Conservation (phyloP, 2,888 invertebrate species). For the Sepioteuthis lessoniana region DNA sequence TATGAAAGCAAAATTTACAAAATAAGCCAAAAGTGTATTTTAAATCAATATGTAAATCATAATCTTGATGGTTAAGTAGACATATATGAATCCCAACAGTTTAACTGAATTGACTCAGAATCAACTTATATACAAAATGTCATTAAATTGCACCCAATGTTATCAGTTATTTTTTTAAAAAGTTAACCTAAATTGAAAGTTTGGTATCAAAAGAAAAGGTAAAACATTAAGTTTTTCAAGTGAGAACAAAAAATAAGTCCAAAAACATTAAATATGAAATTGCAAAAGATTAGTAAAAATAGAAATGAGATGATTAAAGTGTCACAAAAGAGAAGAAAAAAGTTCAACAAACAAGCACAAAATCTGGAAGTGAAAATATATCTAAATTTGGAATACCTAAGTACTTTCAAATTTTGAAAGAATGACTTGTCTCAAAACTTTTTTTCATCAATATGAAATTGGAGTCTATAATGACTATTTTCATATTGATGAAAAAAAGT, state of each 20-base stretch:
- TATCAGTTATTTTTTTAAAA: too few species aligned
- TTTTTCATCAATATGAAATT: too few species aligned
- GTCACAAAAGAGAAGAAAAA: neutral
- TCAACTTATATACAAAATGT: neutral
- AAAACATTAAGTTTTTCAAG: neutral
- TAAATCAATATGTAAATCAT: too few species aligned
- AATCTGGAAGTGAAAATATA: too few species aligned
- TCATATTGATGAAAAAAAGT: too few species aligned
- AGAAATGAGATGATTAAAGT: neutral
- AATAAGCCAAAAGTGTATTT: neutral
- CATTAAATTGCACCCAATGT: neutral
- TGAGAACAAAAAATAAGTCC: neutral
- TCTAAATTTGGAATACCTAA: neutral
- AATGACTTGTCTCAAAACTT: too few species aligned
- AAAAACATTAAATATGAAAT: neutral
- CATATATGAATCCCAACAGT: too few species aligned
- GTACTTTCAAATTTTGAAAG: neutral
- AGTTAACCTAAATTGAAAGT: too few species aligned
- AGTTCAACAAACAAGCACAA: neutral
- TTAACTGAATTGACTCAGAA: too few species aligned
- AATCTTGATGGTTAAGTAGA: too few species aligned
- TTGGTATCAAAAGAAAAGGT: neutral
- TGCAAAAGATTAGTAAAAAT: neutral
- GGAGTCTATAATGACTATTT: too few species aligned
- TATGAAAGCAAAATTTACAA: neutral